A percentile compares a stretch with the other conserved stretches of the same genome.
phyloP scores from a whole-genome alignment of 2,113 vertebrate genomes.

The Oreotrochilus melanogaster region DNA sequence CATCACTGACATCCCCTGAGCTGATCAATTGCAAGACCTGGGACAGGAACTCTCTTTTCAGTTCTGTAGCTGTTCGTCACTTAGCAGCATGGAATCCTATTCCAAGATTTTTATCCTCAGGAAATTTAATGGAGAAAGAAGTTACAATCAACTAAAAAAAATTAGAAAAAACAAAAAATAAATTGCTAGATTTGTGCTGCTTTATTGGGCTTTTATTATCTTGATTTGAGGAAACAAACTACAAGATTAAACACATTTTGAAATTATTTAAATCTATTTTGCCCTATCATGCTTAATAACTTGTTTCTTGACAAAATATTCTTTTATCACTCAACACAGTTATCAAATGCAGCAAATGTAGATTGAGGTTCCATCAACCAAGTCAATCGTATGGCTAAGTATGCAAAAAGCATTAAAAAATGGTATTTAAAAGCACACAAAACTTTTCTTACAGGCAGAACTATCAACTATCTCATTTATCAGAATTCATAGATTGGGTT shows the following conservation, averaged over 20 bases:
- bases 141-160: neutral
- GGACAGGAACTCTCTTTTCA: neutral
- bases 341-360: neutral
- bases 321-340: neutral
- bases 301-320: neutral
- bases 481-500: neutral
- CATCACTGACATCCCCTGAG: neutral
- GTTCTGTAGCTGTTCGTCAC: neutral
- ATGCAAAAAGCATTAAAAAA: neutral
- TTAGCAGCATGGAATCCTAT: neutral
- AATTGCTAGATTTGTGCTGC: neutral
- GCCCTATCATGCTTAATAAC: neutral
- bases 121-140: neutral
- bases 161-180: neutral
- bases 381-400: neutral
- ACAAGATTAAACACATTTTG: neutral
- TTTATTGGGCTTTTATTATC: neutral
- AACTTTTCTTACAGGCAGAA: neutral
- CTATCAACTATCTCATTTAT: neutral
- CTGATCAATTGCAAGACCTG: too few relatives aligned
- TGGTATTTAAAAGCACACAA: neutral
- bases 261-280: neutral
- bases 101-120: neutral
- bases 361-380: neutral
- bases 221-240: neutral